A percentile compares a stretch with the other conserved stretches of the same genome.
These are phyloP conservation scores for Lacerta bilineata DNA, from an alignment of 2,797 vertebrate species.

Conservation along the genomic window DNA sequence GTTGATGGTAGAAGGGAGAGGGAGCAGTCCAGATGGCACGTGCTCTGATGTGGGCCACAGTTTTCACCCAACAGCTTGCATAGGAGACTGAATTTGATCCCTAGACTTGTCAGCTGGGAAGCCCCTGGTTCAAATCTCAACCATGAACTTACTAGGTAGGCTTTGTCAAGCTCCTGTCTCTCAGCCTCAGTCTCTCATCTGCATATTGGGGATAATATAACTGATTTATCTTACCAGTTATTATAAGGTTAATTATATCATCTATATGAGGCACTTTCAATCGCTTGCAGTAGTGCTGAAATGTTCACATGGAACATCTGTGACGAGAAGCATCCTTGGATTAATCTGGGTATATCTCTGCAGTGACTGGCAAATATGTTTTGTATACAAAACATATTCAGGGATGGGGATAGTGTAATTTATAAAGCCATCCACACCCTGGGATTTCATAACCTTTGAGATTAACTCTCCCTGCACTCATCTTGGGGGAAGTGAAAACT, in stretches of 20 bases:
- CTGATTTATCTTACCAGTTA: background rate
- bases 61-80: background rate
- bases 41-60: too few relatives aligned
- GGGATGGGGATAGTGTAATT: background rate
- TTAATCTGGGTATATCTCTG: slow-evolving; percentile 6
- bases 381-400: background rate
- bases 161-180: background rate
- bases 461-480: background rate
- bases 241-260: background rate
- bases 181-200: too few relatives aligned
- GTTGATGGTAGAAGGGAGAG: too few relatives aligned
- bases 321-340: slow-evolving; percentile 16
- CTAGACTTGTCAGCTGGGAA: background rate
- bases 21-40: too few relatives aligned
- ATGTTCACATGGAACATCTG: slow-evolving; percentile 43
- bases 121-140: background rate
- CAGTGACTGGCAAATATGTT: background rate
- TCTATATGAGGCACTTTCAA: background rate
- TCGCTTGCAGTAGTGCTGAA: slow-evolving; percentile 10
- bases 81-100: background rate
- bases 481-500: background rate
- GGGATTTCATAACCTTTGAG: background rate
- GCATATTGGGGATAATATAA: background rate
- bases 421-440: background rate
- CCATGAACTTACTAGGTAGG: background rate